A percentile compares a stretch with the other conserved stretches of the same genome.
Evolutionary conservation across 2,888 invertebrate genomes (phyloP).

Genomic region (Agrochola circellaris): DNA sequence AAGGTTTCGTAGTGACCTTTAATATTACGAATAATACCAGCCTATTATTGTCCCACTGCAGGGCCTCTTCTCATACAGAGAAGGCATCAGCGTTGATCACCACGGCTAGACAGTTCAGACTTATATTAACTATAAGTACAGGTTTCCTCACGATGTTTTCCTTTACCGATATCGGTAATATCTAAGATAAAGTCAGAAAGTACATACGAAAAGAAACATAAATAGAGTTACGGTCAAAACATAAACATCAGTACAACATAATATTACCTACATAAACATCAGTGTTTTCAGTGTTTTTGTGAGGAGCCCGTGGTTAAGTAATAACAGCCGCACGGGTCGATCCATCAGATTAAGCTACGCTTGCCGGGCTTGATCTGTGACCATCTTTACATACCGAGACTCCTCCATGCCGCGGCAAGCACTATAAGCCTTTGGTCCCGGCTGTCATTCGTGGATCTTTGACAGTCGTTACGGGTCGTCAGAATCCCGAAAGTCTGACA

Average conservation of each 20-base stretch:
- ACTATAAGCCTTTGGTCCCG: too few species aligned
- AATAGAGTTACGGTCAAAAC: background rate
- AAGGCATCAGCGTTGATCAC: background rate
- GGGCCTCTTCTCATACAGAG: background rate
- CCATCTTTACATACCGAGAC: too few species aligned
- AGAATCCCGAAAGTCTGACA: too few species aligned
- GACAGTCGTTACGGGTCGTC: too few species aligned
- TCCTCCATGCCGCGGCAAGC: too few species aligned
- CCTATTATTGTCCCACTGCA: background rate
- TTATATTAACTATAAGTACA: background rate
- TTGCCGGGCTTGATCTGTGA: too few species aligned
- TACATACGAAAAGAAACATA: background rate
- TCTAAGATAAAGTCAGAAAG: background rate
- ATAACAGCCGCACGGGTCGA: too few species aligned
- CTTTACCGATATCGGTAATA: background rate
- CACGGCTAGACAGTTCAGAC: background rate
- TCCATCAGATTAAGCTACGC: too few species aligned
- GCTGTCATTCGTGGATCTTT: too few species aligned
- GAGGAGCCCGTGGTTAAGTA: too few species aligned
- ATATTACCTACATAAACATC: background rate
- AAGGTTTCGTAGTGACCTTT: constrained; percentile 35
- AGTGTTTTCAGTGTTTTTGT: too few species aligned
- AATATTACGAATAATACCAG: background rate
- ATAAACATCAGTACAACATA: too few species aligned
- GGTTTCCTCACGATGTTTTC: background rate